phyloP scores from a whole-genome alignment of 2,888 invertebrate species.

The Eretmocerus hayati region DNA sequence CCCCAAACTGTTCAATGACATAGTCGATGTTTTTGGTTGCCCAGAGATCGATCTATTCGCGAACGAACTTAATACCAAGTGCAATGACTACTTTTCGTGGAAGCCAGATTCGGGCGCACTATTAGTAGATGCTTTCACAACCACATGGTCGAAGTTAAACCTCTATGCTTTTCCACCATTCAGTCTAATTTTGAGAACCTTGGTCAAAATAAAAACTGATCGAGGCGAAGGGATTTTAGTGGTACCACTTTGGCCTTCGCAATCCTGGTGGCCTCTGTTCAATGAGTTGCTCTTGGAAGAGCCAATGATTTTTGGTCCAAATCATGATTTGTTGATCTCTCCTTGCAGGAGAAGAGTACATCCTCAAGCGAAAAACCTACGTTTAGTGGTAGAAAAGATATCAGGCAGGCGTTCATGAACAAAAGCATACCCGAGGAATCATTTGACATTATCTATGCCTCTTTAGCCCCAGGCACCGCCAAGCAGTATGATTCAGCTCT shows the following conservation, averaged over 20 bases:
- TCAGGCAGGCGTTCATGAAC: no score
- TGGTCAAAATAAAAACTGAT: constrained; percentile 16
- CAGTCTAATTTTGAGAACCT: constrained; percentile 2
- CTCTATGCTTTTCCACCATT: constrained; percentile 20
- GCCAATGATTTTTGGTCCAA: no score
- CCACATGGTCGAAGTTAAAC: constrained; percentile 8
- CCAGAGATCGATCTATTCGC: constrained; percentile 23
- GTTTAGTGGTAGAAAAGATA: no score
- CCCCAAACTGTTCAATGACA: constrained; percentile 7
- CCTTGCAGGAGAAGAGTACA: not conserved
- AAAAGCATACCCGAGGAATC: no score
- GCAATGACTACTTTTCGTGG: constrained; percentile 11
- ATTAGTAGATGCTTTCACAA: constrained; percentile 20
- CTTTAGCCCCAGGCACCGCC: not conserved
- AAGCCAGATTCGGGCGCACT: constrained; percentile 10
- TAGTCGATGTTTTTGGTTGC: constrained; percentile 8
- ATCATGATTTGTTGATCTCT: no score
- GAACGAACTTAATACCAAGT: constrained; percentile 16
- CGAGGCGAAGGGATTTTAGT: constrained; percentile 12
- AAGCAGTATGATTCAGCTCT: not conserved
- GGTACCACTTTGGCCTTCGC: constrained; percentile 19
- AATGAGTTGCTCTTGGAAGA: not conserved
- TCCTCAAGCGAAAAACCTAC: not conserved
- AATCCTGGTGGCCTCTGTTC: constrained; percentile 6
- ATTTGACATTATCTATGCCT: not conserved